Evolutionary conservation across 2,113 vertebrate species (phyloP).

Genomic region (Gobius niger): DNA sequence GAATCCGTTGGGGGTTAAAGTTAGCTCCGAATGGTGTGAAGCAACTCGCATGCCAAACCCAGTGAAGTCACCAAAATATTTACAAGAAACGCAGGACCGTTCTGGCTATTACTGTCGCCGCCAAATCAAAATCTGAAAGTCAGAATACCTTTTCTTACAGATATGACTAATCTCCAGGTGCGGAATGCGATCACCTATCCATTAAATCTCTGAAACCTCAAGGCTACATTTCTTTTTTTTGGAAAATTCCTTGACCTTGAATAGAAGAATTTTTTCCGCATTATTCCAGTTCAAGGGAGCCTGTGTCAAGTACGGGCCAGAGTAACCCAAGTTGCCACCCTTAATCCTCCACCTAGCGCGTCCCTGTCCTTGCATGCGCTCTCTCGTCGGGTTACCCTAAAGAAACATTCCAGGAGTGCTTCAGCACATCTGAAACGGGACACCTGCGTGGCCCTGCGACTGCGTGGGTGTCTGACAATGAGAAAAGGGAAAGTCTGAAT

Average conservation of each 20-base stretch:
- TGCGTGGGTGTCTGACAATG: constrained; percentile 16
- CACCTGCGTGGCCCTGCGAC: constrained; percentile 31
- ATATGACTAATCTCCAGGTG: constrained; percentile 10
- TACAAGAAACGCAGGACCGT: constrained; percentile 12
- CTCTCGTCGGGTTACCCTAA: constrained; percentile 37
- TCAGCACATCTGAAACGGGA: constrained; percentile 54
- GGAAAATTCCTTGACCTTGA: constrained; percentile 12
- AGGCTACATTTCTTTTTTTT: constrained; percentile 3
- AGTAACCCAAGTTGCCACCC: constrained; percentile 37
- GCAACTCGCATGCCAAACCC: constrained; percentile 29
- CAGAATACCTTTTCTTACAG: not conserved
- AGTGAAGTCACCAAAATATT: constrained; percentile 55
- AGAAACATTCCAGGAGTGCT: constrained; percentile 70
- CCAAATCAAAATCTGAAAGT: not conserved
- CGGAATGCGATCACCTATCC: constrained; percentile 11
- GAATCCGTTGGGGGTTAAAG: constrained; percentile 49
- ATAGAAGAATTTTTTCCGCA: constrained; percentile 23
- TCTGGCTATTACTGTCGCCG: not conserved
- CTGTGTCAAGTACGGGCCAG: constrained; percentile 45
- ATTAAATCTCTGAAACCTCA: constrained; percentile 1
- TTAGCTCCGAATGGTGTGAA: constrained; percentile 34
- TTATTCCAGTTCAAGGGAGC: constrained; percentile 35
- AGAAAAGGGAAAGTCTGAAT: constrained; percentile 43
- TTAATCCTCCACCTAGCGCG: constrained; percentile 52
- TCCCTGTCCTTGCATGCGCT: constrained; percentile 63